phyloP scores from a whole-genome alignment of 1,140 invertebrate species.

The Caenorhabditis briggsae region DNA sequence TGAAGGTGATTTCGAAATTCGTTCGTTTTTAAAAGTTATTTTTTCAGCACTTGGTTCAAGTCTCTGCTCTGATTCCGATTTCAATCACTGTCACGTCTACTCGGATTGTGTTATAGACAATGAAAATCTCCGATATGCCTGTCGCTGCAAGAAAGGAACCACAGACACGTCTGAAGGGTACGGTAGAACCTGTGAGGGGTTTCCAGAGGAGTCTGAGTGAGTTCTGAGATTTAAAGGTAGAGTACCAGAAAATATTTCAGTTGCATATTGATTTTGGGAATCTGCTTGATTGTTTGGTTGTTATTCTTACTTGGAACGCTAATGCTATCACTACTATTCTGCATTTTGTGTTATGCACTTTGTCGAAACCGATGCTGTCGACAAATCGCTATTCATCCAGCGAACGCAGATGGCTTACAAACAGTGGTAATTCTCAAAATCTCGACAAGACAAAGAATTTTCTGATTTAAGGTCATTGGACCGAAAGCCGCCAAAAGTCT shows the following conservation, averaged over 20 bases:
- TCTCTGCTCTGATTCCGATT: slow-evolving; percentile 1
- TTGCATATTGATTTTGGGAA: slow-evolving; percentile 56
- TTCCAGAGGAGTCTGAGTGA: slow-evolving; percentile 57
- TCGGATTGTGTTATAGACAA: slow-evolving; percentile 34
- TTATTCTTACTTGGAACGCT: slow-evolving; percentile 44
- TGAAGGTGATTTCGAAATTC: neutral
- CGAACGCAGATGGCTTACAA: slow-evolving; percentile 4
- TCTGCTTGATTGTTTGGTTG: slow-evolving; percentile 58
- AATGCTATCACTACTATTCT: neutral
- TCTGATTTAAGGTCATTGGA: neutral
- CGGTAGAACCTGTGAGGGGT: slow-evolving; percentile 47
- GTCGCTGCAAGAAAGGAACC: slow-evolving; percentile 51
- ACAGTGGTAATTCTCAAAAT: neutral
- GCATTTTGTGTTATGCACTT: slow-evolving; percentile 23
- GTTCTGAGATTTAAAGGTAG: neutral
- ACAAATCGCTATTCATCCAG: slow-evolving; percentile 18
- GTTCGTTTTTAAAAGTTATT: neutral
- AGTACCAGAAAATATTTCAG: slow-evolving; percentile 31
- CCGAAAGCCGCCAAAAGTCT: slow-evolving; percentile 18
- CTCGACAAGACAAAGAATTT: neutral
- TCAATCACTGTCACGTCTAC: slow-evolving; percentile 55
- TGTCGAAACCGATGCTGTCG: slow-evolving; percentile 31
- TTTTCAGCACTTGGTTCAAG: slow-evolving; percentile 3
- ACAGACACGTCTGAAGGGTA: slow-evolving; percentile 41
- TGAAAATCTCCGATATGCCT: slow-evolving; percentile 41